A percentile compares a stretch with the other conserved stretches of the same genome.
Conservation (phyloP, 2,797 vertebrate species). For the Microcaecilia unicolor region DNA sequence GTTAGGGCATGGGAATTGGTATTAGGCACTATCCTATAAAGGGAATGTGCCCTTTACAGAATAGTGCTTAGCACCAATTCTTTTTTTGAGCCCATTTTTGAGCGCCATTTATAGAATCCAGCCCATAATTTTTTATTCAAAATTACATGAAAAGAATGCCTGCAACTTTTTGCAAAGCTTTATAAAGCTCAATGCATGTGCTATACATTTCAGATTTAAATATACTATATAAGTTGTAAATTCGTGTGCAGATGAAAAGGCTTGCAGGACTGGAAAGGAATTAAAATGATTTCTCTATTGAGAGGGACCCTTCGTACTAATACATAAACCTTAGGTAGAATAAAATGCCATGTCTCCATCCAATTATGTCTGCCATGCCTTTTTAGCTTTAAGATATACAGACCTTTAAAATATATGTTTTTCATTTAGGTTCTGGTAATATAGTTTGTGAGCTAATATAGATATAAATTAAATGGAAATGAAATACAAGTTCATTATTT, state of each 20-base stretch:
- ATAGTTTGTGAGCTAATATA: background rate
- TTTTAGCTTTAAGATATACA: background rate
- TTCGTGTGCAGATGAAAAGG: background rate
- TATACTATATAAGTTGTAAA: background rate
- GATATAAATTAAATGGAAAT: slow-evolving; percentile 1
- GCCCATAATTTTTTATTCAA: too few relatives aligned
- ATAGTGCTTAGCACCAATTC: too few relatives aligned
- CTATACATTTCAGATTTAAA: background rate
- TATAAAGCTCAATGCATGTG: too few relatives aligned
- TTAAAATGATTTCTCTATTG: background rate
- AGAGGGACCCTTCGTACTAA: background rate
- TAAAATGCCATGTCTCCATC: background rate
- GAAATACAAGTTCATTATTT: background rate
- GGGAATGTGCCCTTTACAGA: too few relatives aligned
- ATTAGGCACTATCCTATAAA: too few relatives aligned
- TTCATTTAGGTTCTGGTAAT: background rate
- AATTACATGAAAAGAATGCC: too few relatives aligned
- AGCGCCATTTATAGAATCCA: too few relatives aligned
- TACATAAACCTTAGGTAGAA: background rate
- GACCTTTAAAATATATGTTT: background rate
- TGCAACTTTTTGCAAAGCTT: rapidly evolving
- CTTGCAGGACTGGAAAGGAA: background rate
- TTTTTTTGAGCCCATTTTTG: too few relatives aligned
- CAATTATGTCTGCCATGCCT: background rate
- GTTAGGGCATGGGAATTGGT: too few relatives aligned